phyloP scores from a whole-genome alignment of 2,113 vertebrate genomes.

The Pterocles burchelli region DNA sequence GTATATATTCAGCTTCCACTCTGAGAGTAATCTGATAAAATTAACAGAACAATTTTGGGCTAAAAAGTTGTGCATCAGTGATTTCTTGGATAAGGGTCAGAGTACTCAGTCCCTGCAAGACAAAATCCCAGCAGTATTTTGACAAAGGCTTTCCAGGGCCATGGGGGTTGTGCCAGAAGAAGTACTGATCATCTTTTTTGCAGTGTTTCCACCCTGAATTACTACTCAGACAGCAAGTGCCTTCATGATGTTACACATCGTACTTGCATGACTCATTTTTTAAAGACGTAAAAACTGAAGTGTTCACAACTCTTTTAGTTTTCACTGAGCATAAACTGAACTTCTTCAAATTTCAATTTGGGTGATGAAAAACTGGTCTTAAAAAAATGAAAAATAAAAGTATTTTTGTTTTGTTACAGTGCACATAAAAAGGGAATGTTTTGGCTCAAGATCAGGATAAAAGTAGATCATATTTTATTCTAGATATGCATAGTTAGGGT shows the following conservation, averaged over 20 bases:
- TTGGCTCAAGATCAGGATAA: neutral
- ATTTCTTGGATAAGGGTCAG: neutral
- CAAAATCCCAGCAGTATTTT: neutral
- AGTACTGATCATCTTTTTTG: neutral
- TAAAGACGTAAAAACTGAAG: neutral
- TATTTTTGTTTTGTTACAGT: neutral
- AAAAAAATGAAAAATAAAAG: neutral
- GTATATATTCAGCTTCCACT: neutral
- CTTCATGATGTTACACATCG: rapidly evolving
- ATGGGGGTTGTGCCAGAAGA: neutral
- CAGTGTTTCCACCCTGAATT: neutral
- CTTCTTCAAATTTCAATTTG: neutral
- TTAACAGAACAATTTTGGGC: neutral
- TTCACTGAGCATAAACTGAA: neutral
- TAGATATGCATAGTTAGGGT: neutral
- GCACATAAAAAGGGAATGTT: neutral
- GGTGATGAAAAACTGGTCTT: neutral
- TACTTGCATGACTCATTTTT: neutral
- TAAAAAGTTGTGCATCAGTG: neutral
- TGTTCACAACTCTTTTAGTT: neutral
- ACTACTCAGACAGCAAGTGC: neutral
- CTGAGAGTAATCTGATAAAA: neutral
- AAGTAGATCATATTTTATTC: neutral
- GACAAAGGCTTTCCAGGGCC: neutral
- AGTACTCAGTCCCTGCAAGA: neutral